Conservation (phyloP, 2,888 invertebrate species). For the Cacoxenus indagator region DNA sequence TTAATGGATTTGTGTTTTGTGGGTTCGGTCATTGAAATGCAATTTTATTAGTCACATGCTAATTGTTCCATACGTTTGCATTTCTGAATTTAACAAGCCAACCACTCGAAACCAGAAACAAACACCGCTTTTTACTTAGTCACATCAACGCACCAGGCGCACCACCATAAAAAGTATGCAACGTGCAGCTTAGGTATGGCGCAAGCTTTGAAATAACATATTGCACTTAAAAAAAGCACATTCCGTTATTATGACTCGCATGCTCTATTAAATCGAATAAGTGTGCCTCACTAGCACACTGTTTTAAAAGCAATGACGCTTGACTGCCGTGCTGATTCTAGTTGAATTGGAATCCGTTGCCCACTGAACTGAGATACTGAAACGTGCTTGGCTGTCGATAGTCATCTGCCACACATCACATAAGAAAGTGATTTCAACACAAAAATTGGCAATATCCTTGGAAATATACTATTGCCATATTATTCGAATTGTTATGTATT, state of each 20-base stretch:
- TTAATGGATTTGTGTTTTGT: too few relatives aligned
- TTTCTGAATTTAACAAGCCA: not conserved
- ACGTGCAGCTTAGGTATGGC: not conserved
- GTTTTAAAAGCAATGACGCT: not conserved
- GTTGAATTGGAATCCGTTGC: not conserved
- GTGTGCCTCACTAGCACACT: not conserved
- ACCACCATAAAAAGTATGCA: not conserved
- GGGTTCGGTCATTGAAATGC: too few relatives aligned
- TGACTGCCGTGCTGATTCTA: not conserved
- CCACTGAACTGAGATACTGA: not conserved
- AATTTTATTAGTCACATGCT: too few relatives aligned
- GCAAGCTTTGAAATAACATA: not conserved
- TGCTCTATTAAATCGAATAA: not conserved
- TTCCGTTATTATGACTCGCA: not conserved
- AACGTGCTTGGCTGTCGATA: not conserved
- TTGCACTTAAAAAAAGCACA: not conserved
- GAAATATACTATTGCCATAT: constrained; percentile 22
- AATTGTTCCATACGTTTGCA: not conserved
- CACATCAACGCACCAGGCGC: not conserved
- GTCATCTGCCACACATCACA: not conserved
- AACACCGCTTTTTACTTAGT: not conserved
- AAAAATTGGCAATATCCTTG: constrained; percentile 21
- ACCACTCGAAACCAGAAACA: not conserved
- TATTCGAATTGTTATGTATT: constrained; percentile 19
- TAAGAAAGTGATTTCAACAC: constrained; percentile 1